These are phyloP conservation scores for Lepus oiostolus DNA, from an alignment of 2,797 vertebrate genomes.

Conservation along the genomic window DNA sequence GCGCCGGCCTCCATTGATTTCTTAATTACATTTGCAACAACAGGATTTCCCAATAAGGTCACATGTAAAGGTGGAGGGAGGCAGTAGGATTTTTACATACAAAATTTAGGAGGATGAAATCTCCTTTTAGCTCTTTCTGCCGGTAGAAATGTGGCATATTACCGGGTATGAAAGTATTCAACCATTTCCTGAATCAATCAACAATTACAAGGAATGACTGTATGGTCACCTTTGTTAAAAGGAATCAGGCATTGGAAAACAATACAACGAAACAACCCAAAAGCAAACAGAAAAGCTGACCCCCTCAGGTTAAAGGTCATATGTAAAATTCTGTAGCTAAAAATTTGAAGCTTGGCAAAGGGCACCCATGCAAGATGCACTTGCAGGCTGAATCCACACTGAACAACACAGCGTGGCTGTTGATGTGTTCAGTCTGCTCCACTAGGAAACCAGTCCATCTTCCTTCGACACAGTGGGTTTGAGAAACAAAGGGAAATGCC, in stretches of 20 bases:
- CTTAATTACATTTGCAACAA: not conserved
- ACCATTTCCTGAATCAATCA: not conserved
- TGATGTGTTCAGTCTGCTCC: not conserved
- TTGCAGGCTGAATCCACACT: not conserved
- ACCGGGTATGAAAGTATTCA: not conserved
- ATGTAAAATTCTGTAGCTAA: not conserved
- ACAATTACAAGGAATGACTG: not conserved
- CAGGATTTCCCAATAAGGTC: not conserved
- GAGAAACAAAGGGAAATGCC: not conserved
- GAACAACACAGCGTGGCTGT: not conserved
- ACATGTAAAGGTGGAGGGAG: not conserved
- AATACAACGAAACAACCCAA: not conserved
- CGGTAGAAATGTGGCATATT: not conserved
- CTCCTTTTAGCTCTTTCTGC: not conserved
- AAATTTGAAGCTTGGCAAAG: constrained; percentile 37
- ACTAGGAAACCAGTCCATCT: not conserved
- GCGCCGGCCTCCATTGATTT: no score
- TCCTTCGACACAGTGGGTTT: not conserved
- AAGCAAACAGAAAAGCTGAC: not conserved
- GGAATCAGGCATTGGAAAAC: not conserved
- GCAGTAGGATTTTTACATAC: not conserved
- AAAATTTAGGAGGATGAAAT: not conserved
- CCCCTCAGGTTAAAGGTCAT: not conserved
- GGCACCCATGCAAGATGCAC: not conserved
- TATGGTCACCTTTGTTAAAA: not conserved